These are phyloP conservation scores for Pseudorhombus dupliciocellatus DNA, from an alignment of 2,113 vertebrate genomes.

Conservation along the genomic window DNA sequence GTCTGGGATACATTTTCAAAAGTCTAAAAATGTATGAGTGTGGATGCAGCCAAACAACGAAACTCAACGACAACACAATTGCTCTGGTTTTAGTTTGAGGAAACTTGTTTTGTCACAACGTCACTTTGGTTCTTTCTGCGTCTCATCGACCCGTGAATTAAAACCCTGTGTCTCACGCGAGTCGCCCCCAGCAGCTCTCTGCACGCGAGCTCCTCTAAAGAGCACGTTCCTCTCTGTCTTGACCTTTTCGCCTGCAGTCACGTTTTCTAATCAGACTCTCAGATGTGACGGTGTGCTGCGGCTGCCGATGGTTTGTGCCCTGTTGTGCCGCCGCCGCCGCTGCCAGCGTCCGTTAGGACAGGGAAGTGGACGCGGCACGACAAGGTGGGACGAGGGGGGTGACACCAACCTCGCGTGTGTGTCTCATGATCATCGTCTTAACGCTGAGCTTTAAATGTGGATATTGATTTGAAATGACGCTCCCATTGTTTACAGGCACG, in stretches of 20 bases:
- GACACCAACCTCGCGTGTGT: neutral
- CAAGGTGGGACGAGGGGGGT: neutral
- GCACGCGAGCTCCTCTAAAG: too few species aligned
- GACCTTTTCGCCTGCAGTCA: conserved; percentile 3
- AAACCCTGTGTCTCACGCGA: too few species aligned
- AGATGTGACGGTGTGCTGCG: conserved; percentile 9
- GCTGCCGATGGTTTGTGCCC: conserved; percentile 7
- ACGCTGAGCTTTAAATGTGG: neutral
- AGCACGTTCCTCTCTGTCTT: neutral
- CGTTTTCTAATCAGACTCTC: neutral
- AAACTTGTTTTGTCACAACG: too few species aligned
- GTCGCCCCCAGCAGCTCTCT: too few species aligned
- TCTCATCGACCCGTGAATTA: too few species aligned
- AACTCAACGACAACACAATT: too few species aligned
- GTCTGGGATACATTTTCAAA: too few species aligned
- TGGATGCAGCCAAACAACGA: too few species aligned
- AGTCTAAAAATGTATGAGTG: too few species aligned
- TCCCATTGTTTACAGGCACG: neutral
- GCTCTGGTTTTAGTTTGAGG: too few species aligned
- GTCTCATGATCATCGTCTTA: neutral
- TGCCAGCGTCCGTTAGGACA: conserved; percentile 17
- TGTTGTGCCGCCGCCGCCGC: neutral
- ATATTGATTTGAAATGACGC: neutral
- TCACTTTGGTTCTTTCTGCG: too few species aligned
- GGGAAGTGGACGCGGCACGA: conserved; percentile 4